Conservation (phyloP, 2,113 vertebrate genomes). For the Vimba vimba region DNA sequence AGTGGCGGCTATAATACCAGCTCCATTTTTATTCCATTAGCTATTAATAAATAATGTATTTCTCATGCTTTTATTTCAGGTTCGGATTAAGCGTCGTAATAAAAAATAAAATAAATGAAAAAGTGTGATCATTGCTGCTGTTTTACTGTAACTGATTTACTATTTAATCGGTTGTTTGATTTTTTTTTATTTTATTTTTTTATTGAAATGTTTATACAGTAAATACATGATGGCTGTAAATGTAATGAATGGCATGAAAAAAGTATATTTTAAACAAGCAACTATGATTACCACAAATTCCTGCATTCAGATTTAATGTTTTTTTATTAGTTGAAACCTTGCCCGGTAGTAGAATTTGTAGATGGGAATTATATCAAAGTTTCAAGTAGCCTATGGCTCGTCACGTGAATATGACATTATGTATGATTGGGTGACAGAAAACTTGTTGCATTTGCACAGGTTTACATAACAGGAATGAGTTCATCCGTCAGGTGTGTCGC, state of each 20-base stretch:
- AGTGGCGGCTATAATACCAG: neutral
- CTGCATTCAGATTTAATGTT: neutral
- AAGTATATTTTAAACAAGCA: neutral
- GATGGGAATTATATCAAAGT: neutral
- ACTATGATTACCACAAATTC: neutral
- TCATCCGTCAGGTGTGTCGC: slow-evolving; percentile 38
- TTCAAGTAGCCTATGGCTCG: neutral
- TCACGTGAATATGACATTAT: neutral
- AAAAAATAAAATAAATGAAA: neutral
- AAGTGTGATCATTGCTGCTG: neutral
- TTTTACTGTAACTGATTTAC: no score
- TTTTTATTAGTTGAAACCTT: neutral
- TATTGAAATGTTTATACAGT: no score
- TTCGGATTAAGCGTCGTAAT: neutral
- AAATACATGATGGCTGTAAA: no score
- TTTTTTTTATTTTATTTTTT: no score
- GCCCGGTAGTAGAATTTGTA: no score
- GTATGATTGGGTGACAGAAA: neutral
- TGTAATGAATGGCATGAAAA: neutral
- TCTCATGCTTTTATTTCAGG: neutral
- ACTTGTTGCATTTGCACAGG: neutral
- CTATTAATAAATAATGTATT: neutral
- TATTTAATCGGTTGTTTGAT: no score
- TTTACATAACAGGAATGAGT: slow-evolving; percentile 18
- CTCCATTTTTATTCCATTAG: neutral